Conservation (phyloP, 1,140 invertebrate genomes). For the Eueides isabella region DNA sequence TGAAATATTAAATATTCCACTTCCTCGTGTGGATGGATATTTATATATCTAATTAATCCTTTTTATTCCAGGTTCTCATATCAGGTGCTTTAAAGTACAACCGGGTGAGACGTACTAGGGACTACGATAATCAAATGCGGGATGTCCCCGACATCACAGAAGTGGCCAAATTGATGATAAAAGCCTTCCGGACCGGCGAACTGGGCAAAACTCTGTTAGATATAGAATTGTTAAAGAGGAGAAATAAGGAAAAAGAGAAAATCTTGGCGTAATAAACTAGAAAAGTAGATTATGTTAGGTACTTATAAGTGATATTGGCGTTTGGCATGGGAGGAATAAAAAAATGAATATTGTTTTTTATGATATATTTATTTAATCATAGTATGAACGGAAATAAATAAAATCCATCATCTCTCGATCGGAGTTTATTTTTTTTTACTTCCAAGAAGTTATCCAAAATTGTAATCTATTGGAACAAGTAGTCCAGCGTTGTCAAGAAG, state of each 20-base stretch:
- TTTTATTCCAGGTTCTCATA: slow-evolving; percentile 75
- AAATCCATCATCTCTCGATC: too few relatives aligned
- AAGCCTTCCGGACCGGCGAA: slow-evolving; percentile 85
- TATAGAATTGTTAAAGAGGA: slow-evolving; percentile 70
- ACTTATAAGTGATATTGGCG: too few relatives aligned
- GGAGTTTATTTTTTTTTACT: too few relatives aligned
- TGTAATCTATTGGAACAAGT: too few relatives aligned
- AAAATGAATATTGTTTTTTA: too few relatives aligned
- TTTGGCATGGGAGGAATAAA: too few relatives aligned
- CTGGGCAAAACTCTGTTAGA: slow-evolving; percentile 87
- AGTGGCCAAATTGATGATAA: slow-evolving; percentile 85
- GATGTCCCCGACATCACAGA: slow-evolving; percentile 84
- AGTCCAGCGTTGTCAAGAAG: too few relatives aligned
- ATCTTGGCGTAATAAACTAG: slow-evolving; percentile 2
- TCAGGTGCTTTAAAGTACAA: slow-evolving; percentile 84
- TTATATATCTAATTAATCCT: neutral
- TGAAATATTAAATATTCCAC: too few relatives aligned
- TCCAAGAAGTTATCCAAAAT: too few relatives aligned
- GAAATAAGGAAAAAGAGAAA: slow-evolving; percentile 9
- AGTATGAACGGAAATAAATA: too few relatives aligned
- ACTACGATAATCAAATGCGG: slow-evolving; percentile 80
- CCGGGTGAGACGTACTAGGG: slow-evolving; percentile 81
- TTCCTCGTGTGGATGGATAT: neutral
- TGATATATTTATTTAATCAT: too few relatives aligned
- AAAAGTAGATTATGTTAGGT: too few relatives aligned